A percentile compares a stretch with the other conserved stretches of the same genome.
These are phyloP conservation scores for Tipula confusa DNA, from an alignment of 2,888 invertebrate genomes.

Conservation along the genomic window DNA sequence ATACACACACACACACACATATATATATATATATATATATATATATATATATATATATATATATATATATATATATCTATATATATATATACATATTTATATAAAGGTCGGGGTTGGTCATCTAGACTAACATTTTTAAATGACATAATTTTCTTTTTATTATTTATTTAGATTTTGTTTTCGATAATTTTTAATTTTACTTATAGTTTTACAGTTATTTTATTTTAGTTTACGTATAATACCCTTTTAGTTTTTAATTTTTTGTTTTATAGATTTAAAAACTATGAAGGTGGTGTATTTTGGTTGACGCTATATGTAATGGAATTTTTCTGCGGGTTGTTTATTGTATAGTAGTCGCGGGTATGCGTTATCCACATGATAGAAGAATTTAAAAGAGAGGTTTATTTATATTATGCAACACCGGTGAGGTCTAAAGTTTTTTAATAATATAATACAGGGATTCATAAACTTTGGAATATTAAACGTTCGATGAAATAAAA, in stretches of 20 bases:
- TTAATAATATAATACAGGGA: no score
- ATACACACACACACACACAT: no score
- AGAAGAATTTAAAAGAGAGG: no score
- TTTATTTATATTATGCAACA: no score
- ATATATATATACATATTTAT: no score
- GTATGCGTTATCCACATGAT: no score
- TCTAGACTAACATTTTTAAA: slow-evolving; percentile 1
- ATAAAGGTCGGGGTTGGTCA: slow-evolving; percentile 29
- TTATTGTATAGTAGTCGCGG: neutral
- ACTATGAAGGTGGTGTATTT: neutral
- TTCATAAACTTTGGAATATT: no score
- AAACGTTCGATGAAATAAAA: no score
- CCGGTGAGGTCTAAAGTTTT: no score
- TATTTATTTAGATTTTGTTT: neutral
- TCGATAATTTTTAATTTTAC: neutral
- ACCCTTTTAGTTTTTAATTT: neutral
- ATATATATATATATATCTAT: no score
- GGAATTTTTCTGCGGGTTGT: neutral
- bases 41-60: no score
- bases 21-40: no score
- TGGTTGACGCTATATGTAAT: neutral
- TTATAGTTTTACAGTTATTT: neutral
- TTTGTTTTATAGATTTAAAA: neutral
- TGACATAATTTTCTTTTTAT: neutral
- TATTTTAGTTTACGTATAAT: neutral